Conservation (phyloP, 2,113 vertebrate species). For the Mellivora capensis region DNA sequence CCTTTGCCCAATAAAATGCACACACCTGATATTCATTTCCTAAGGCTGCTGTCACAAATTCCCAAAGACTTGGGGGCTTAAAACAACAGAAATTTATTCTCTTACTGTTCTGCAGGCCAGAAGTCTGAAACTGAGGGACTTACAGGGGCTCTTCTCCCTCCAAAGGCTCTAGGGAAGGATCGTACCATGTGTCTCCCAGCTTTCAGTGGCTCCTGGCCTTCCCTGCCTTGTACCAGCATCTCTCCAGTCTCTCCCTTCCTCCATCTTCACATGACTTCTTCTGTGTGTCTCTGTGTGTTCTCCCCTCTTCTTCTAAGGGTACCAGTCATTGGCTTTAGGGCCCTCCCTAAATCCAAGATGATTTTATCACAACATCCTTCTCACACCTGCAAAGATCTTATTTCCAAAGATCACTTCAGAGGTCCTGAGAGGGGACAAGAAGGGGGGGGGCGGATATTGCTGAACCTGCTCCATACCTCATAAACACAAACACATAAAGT, state of each 20-base stretch:
- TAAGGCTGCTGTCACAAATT: not conserved
- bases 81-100: not conserved
- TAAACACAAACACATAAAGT: not conserved
- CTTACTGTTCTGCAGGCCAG: not conserved
- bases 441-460: not conserved
- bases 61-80: not conserved
- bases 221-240: not conserved
- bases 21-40: not conserved
- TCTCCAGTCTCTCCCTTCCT: not conserved
- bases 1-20: not conserved
- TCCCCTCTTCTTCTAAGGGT: not conserved
- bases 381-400: not conserved
- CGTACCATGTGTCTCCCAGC: not conserved
- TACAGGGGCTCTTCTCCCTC: not conserved
- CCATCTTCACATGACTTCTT: not conserved
- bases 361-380: not conserved
- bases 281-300: not conserved
- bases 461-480: not conserved
- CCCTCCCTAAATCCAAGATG: not conserved
- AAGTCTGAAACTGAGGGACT: not conserved
- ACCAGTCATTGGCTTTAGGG: not conserved
- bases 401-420: not conserved
- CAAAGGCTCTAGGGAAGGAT: not conserved
- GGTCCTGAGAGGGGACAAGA: not conserved
- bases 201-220: not conserved